phyloP scores from a whole-genome alignment of 2,888 invertebrate species.

The Pristionchus japonicus region DNA sequence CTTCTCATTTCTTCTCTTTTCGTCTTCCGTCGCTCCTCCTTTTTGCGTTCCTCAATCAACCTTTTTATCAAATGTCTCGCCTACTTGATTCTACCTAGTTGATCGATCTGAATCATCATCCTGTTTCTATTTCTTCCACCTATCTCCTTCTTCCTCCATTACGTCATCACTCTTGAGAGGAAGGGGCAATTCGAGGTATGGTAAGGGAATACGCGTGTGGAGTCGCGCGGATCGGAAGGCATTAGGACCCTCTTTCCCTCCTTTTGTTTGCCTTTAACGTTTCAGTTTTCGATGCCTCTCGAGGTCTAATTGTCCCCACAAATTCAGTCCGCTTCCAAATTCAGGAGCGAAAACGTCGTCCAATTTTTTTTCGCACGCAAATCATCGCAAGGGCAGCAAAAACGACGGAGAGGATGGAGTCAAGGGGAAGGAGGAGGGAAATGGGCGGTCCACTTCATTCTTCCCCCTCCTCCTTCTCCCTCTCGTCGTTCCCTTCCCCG shows the following conservation, averaged over 20 bases:
- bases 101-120: constrained; percentile 17
- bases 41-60: constrained; percentile 13
- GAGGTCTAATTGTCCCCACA: constrained; percentile 2
- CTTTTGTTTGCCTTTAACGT: background rate
- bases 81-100: background rate
- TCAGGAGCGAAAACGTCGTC: no score
- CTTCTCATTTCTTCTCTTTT: constrained; percentile 33
- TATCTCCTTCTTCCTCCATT: background rate
- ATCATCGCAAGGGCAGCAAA: constrained; percentile 24
- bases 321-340: background rate
- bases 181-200: constrained; percentile 3
- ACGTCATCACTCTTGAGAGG: constrained; percentile 16
- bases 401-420: background rate
- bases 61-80: constrained; percentile 18
- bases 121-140: background rate
- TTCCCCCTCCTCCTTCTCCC: background rate
- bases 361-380: constrained; percentile 33
- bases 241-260: constrained; percentile 3
- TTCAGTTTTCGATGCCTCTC: constrained; percentile 19
- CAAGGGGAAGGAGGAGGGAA: background rate
- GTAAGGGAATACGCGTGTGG: constrained; percentile 34
- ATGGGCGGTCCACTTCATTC: constrained; percentile 25
- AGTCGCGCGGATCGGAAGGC: background rate
- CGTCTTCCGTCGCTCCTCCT: background rate
- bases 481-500: background rate